Evolutionary conservation across 1,140 invertebrate species (phyloP).

Genomic region (Arctopsyche grandis): DNA sequence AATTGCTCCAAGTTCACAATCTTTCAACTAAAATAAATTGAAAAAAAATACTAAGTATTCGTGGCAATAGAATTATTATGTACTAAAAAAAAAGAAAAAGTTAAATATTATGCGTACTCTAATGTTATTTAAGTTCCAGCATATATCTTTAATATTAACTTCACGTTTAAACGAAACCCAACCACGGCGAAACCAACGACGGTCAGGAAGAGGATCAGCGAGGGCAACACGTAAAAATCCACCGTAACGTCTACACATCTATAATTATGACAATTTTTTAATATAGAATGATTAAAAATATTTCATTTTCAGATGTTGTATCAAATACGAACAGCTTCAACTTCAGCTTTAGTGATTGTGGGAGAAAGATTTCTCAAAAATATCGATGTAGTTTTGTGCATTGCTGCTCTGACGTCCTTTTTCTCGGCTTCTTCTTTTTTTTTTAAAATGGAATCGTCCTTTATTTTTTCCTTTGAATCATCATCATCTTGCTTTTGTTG

Average conservation of each 20-base stretch:
- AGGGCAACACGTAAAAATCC: slow-evolving; percentile 97
- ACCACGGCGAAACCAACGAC: slow-evolving; percentile 93
- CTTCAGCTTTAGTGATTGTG: slow-evolving; percentile 95
- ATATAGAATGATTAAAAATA: neutral
- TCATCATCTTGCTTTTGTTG: slow-evolving; percentile 52
- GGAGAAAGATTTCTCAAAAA: slow-evolving; percentile 96
- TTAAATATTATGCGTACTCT: slow-evolving; percentile 69
- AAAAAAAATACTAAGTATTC: slow-evolving; percentile 19
- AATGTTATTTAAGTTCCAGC: slow-evolving; percentile 98
- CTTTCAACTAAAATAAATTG: slow-evolving; percentile 74
- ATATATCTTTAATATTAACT: slow-evolving; percentile 99
- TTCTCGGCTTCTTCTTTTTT: slow-evolving; percentile 66
- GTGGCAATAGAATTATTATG: too few relatives aligned
- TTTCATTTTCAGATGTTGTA: neutral
- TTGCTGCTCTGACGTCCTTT: slow-evolving; percentile 74
- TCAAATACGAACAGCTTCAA: slow-evolving; percentile 80
- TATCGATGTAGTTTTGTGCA: slow-evolving; percentile 96
- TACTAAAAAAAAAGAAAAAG: slow-evolving; percentile 40
- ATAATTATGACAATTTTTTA: slow-evolving; percentile 50
- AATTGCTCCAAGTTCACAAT: slow-evolving; percentile 94
- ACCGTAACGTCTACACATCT: slow-evolving; percentile 94
- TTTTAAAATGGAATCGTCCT: slow-evolving; percentile 57
- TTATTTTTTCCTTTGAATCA: slow-evolving; percentile 49
- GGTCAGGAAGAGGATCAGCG: slow-evolving; percentile 95
- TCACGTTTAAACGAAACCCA: slow-evolving; percentile 98